phyloP scores from a whole-genome alignment of 2,113 vertebrate species.

The Dicaeum eximium region DNA sequence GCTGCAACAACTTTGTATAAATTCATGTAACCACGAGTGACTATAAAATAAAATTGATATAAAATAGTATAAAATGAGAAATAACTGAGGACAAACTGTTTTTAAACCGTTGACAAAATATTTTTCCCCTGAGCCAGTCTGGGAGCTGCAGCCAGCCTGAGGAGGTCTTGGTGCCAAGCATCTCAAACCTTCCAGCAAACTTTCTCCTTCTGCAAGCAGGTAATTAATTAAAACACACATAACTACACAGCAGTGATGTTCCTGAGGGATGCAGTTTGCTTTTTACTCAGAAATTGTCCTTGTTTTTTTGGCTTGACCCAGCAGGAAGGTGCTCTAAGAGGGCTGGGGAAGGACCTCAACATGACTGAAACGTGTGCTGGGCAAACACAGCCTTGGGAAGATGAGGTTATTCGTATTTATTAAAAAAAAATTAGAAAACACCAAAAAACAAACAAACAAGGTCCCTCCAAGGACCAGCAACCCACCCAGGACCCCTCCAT shows the following conservation, averaged over 20 bases:
- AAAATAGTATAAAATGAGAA: not conserved
- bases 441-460: not conserved
- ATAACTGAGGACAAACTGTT: not conserved
- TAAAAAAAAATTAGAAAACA: not conserved
- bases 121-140: not conserved
- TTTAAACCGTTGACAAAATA: not conserved
- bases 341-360: not conserved
- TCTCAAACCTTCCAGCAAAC: not conserved
- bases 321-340: not conserved
- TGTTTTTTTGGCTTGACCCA: not conserved
- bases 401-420: not conserved
- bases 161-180: not conserved
- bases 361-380: not conserved
- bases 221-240: not conserved
- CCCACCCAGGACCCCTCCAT: not conserved
- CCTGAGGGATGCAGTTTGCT: not conserved
- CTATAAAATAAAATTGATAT: not conserved
- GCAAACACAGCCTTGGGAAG: not conserved
- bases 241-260: not conserved
- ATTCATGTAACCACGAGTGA: rapidly evolving
- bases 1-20: not conserved
- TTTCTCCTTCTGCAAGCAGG: not conserved
- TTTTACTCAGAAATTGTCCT: not conserved
- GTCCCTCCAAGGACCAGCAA: not conserved
- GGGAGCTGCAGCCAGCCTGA: rapidly evolving